Base-by-base conservation (phyloP, 2,113 vertebrate genomes). In the Pluvialis apricaria region DNA sequence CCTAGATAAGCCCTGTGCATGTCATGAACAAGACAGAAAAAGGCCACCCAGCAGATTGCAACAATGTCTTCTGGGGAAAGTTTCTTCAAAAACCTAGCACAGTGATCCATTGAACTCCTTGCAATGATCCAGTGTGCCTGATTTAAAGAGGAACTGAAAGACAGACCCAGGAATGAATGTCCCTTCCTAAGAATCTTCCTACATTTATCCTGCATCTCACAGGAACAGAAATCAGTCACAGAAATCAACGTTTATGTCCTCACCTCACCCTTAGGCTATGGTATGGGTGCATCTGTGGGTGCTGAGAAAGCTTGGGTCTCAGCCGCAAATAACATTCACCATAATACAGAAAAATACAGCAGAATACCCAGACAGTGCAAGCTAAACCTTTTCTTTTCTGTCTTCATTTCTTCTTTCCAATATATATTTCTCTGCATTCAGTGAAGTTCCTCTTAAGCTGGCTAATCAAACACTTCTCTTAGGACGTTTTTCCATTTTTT, bases 401-500 rank as follows among this genome's bases (percentile, higher is more conserved):
- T 18, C 20, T 60, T 77, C 15, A 9, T 66, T 86, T 55, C 2
- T 1, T 12, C 36, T 79, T 87, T 86, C 11, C 6, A 38, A 6
- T 28, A 58, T 44, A 11, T 58, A 82, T 87, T 85, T 90, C 47
- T 81, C 31, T 20, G 3, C 15, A 32, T 82, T 68, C 36, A 65
- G 2, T 0, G 0, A 76, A 79, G 34, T 68, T 76, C 5, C 1
- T 82, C 6, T 68, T 55, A 55, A 36, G 5, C 1, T 28, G 15
- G 12, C 7, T 68, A 40, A 79, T 55, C 11, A 71, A 55, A 7
- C 7, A 42, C 62, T 85, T 71, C 3, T 86, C 44, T 65, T 34
- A 14, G 24, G 13, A 34, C 0, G 1, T 20, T 51, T 68, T 88
- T 42, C 13, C 73, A 17, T 1, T 6, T 65, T 94, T 81, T 61